Conservation (phyloP, 2,113 vertebrate species). For the Puntigrus tetrazona region DNA sequence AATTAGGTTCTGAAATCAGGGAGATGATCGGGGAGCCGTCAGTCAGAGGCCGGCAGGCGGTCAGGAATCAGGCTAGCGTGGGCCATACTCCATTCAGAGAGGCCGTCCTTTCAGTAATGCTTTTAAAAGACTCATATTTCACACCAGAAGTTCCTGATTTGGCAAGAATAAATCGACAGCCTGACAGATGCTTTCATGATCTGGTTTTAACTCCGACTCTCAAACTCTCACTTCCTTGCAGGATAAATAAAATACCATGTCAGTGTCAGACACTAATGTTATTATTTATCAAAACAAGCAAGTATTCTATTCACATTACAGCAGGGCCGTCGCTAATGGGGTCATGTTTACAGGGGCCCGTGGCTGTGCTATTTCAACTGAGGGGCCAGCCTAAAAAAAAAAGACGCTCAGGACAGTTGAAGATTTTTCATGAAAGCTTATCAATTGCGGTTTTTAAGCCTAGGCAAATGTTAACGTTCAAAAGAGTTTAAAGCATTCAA, state of each 20-base stretch:
- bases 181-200: background rate
- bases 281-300: background rate
- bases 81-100: background rate
- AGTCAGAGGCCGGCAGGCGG: slow-evolving; percentile 52
- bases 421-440: too few species aligned
- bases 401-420: too few species aligned
- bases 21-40: slow-evolving; percentile 71
- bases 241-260: background rate
- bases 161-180: background rate
- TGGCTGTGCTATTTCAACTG: too few species aligned
- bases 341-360: too few species aligned
- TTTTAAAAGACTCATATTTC: background rate
- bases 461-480: too few species aligned
- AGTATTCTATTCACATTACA: background rate
- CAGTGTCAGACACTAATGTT: background rate
- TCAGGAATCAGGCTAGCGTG: slow-evolving; percentile 22
- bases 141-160: background rate
- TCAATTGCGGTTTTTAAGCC: too few species aligned
- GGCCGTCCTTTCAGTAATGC: background rate
- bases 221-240: background rate
- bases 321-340: too few species aligned
- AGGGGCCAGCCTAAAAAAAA: too few species aligned
- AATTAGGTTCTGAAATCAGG: slow-evolving; percentile 76
- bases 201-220: background rate
- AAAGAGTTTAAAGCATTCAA: too few species aligned